Evolutionary conservation across 1,140 invertebrate species (phyloP).

Genomic region (Bombus pascuorum): DNA sequence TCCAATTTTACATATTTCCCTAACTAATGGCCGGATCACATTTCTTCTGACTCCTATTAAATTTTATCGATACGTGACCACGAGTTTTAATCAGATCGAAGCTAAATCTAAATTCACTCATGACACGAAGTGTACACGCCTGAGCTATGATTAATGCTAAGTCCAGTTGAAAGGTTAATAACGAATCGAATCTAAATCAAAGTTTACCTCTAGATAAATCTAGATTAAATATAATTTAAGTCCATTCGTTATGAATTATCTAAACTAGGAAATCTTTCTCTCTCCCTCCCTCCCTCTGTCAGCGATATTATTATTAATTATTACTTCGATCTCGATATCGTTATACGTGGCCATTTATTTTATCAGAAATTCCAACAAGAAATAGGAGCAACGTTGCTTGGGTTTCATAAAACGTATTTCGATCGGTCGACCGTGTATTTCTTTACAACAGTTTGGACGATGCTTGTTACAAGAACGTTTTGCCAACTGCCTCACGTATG

Average conservation of each 20-base stretch:
- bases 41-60: neutral
- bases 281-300: neutral
- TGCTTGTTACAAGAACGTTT: neutral
- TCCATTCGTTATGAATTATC: neutral
- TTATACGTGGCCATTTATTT: neutral
- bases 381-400: neutral
- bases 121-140: neutral
- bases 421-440: neutral
- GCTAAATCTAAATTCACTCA: neutral
- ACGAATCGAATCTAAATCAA: neutral
- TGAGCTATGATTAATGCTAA: neutral
- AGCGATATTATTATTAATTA: neutral
- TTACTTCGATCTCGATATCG: neutral
- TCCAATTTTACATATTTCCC: neutral
- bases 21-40: neutral
- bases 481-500: conserved; percentile 28
- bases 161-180: neutral
- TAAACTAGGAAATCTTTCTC: neutral
- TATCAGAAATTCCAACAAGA: neutral
- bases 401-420: neutral
- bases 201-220: neutral
- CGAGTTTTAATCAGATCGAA: neutral
- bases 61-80: neutral
- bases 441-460: conserved; percentile 12
- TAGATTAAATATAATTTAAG: neutral